Evolutionary conservation across 2,888 invertebrate genomes (phyloP).

Genomic region (Plebejus anna): DNA sequence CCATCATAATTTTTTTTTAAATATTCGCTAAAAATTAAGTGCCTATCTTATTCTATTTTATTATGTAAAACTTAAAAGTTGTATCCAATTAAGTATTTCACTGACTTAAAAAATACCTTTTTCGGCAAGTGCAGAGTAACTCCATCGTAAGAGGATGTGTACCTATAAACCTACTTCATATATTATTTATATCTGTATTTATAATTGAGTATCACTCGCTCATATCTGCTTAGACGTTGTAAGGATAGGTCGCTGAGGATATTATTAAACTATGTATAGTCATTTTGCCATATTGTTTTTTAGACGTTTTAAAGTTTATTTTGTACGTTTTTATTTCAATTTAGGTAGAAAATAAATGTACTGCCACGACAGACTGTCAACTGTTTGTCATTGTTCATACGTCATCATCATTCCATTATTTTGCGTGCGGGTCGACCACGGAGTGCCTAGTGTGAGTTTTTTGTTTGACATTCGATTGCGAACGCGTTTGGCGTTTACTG

Average conservation of each 20-base stretch:
- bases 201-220: conserved; percentile 61
- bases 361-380: conserved; percentile 17
- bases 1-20: not conserved
- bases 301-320: conserved; percentile 10
- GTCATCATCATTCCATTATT: conserved; percentile 23
- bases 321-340: not conserved
- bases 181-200: conserved; percentile 52
- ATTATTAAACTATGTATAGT: conserved; percentile 30
- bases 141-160: conserved; percentile 61
- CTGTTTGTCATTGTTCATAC: conserved; percentile 5
- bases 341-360: conserved; percentile 25
- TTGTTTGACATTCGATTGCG: too few relatives aligned
- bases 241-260: conserved; percentile 34
- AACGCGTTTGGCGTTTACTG: too few relatives aligned
- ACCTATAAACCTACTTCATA: conserved; percentile 54
- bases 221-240: conserved; percentile 72
- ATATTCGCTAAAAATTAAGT: not conserved
- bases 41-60: not conserved
- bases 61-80: not conserved
- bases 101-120: not conserved
- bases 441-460: too few relatives aligned
- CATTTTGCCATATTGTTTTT: conserved; percentile 38
- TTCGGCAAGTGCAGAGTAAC: conserved; percentile 44
- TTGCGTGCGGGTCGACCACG: not conserved
- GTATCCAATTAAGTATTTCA: not conserved